Base-by-base conservation (phyloP, 2,888 invertebrate species). In the Desoria tigrina region DNA sequence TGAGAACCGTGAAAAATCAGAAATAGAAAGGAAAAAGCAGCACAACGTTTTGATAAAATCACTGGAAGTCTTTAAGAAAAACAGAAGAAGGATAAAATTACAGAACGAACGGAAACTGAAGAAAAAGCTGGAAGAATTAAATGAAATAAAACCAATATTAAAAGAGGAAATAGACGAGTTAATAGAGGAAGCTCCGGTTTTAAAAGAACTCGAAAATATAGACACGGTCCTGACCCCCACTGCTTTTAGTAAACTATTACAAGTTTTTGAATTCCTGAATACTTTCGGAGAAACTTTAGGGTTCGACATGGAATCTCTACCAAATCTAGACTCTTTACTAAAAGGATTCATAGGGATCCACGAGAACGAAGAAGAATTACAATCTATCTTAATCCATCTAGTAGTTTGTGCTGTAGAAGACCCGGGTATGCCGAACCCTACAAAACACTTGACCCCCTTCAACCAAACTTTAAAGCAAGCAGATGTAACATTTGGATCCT, bases 251-350 rank as follows among this genome's bases (percentile, higher is more conserved):
- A 92, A 97, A 81, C 84, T 91, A 50, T 83, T 98, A 24, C 96
- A 97, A 89, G 90, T 94, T n/a, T 90, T 91, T 78, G 97, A 98
- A 83, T 98, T 98, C 80, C 84, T 97, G 74, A 91, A 95, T 78
- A 97, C 95, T 82, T 98, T 98, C 79, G 94, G 93, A 7, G 92
- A 93, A 81, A 93, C 94, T 0, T 84, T 98, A 1, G 95, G 94
- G 61, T 94, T 97, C 78, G 92, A 94, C 77, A 88, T 90, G 87
- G 92, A 92, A 63, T 87, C 89, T 2, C 80, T 94, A 72, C 97
- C 96, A 1, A 89, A 90, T 0, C 81, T 98, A 75, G 90, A 90
- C 79, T 89, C 90, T 62, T 83, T 96, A 16, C 96, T 96, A 80
- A 85, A 88, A 78, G 94, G 92, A 0, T 82, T 96, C 32, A 82